Percentiles rank a stretch among this genome's conserved stretches.
phyloP scores from a whole-genome alignment of 2,797 vertebrate species.

The Sebastes alutus region DNA sequence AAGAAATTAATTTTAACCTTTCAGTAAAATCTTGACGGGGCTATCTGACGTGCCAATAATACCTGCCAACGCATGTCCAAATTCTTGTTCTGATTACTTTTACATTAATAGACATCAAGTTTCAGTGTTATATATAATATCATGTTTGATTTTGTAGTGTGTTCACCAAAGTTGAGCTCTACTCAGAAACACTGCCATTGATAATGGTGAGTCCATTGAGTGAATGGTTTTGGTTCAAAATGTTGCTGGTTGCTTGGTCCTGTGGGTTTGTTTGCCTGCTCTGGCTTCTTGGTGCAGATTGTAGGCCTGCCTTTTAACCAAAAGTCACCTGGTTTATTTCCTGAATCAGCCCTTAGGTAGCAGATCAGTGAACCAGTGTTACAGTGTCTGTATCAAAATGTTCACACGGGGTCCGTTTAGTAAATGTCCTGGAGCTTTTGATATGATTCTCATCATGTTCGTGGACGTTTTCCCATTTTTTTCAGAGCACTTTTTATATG shows the following conservation, averaged over 20 bases:
- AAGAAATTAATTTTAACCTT: background rate
- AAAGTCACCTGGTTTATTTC: background rate
- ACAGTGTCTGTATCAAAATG: background rate
- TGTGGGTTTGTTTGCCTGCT: background rate
- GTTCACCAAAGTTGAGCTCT: too few species aligned
- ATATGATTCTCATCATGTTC: background rate
- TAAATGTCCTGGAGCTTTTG: background rate
- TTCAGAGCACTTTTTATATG: background rate
- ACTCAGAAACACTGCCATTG: too few species aligned
- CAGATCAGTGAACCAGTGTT: background rate
- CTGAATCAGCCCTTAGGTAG: background rate
- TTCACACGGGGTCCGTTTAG: background rate
- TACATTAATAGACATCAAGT: background rate
- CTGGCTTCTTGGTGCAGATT: background rate
- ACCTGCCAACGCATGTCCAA: background rate
- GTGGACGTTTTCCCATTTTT: background rate
- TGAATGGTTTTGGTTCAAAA: background rate
- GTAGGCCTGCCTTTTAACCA: background rate
- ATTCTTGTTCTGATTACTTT: background rate
- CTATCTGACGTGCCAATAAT: background rate
- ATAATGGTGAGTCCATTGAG: too few species aligned
- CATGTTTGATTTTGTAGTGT: too few species aligned
- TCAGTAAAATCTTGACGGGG: background rate
- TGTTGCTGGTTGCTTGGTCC: background rate
- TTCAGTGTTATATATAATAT: background rate